Conservation (phyloP, 2,797 vertebrate species). For the Psittacula derbiana region DNA sequence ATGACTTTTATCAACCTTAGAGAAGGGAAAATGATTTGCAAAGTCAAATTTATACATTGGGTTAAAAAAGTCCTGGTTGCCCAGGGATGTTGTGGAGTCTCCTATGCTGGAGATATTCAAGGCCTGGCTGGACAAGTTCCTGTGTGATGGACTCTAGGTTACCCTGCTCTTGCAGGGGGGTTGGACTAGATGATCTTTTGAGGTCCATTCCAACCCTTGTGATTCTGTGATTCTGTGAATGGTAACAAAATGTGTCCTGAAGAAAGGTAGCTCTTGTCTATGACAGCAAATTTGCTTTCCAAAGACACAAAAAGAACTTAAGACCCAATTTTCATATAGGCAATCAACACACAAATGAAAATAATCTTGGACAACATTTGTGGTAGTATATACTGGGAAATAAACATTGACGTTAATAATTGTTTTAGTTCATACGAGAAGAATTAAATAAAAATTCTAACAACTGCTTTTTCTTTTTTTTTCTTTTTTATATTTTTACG, state of each 20-base stretch:
- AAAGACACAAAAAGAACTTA: not conserved
- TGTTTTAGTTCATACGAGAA: not conserved
- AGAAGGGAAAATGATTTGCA: not conserved
- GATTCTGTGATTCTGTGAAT: too few relatives aligned
- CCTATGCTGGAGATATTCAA: too few relatives aligned
- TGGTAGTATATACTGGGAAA: not conserved
- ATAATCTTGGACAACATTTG: not conserved
- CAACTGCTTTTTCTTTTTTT: fast-evolving
- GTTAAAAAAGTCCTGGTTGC: not conserved
- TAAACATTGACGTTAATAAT: not conserved
- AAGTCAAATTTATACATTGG: not conserved
- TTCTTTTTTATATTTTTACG: not conserved
- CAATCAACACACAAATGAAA: not conserved
- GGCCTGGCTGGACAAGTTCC: too few relatives aligned
- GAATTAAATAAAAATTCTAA: not conserved
- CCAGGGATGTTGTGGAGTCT: too few relatives aligned
- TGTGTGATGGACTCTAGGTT: too few relatives aligned
- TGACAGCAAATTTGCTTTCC: not conserved
- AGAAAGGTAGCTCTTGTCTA: not conserved
- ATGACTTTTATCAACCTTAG: not conserved
- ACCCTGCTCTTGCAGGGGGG: too few relatives aligned
- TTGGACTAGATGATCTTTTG: too few relatives aligned
- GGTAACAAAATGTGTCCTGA: not conserved
- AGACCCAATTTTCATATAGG: not conserved
- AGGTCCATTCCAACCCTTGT: too few relatives aligned